A percentile compares a stretch with the other conserved stretches of the same genome.
These are phyloP conservation scores for Semicossyphus pulcher DNA, from an alignment of 2,113 vertebrate species.

Conservation along the genomic window DNA sequence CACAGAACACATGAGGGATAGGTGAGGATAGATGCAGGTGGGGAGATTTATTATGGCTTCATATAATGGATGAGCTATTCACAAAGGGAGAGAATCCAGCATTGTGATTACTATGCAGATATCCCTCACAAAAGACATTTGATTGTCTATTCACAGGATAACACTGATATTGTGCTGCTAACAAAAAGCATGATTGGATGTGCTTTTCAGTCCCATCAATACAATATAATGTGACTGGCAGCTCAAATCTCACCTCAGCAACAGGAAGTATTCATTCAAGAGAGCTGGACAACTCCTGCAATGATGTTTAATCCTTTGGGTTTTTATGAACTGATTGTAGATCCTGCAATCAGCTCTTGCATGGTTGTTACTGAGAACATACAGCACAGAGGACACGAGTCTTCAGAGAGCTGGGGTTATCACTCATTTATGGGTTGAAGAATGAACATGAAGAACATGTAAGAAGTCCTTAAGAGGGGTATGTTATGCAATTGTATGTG, in stretches of 20 bases:
- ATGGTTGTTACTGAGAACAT: not conserved
- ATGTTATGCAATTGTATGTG: too few species aligned
- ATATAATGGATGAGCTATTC: slow-evolving; percentile 2
- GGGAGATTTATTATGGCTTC: slow-evolving; percentile 26
- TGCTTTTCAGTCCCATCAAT: slow-evolving; percentile 8
- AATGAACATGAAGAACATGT: not conserved
- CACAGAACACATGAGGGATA: slow-evolving; percentile 11
- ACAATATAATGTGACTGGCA: not conserved
- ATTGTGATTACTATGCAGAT: slow-evolving; percentile 1
- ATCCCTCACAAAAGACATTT: slow-evolving; percentile 25
- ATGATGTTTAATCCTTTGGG: not conserved
- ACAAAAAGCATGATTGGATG: not conserved
- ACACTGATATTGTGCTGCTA: not conserved
- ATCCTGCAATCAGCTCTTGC: not conserved
- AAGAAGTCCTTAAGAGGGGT: not conserved
- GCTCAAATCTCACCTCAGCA: slow-evolving; percentile 21
- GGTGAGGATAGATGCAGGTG: slow-evolving; percentile 1
- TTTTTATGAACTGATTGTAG: not conserved
- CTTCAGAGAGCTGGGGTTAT: not conserved
- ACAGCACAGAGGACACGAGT: not conserved
- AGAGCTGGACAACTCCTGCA: not conserved
- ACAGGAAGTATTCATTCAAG: slow-evolving; percentile 30
- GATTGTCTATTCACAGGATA: slow-evolving; percentile 29
- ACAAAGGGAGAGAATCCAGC: slow-evolving; percentile 16
- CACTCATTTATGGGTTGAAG: slow-evolving; percentile 23